Percentiles rank a stretch among this genome's conserved stretches.
Conservation (phyloP, 64 coral and sea anemone genomes). For the Catalaphyllia jardinei region DNA sequence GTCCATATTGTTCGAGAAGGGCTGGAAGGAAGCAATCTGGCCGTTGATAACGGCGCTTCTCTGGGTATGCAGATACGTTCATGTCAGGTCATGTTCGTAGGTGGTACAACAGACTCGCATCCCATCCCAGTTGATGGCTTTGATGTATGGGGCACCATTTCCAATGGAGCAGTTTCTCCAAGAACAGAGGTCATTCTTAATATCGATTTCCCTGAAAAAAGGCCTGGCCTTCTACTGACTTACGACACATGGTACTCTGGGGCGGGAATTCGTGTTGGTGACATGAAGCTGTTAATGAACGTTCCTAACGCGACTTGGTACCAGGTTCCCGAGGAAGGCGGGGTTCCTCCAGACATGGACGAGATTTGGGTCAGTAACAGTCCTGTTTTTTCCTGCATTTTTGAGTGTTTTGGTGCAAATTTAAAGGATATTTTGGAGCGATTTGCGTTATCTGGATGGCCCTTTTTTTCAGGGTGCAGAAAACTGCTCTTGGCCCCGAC, state of each 20-base stretch:
- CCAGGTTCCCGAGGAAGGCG: constrained; percentile 15
- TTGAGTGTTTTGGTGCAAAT: too few species aligned
- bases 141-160: constrained; percentile 48
- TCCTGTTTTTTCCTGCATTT: too few species aligned
- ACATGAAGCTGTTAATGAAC: constrained; percentile 45
- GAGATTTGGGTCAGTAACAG: constrained; percentile 4
- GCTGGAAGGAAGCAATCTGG: too few species aligned
- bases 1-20: too few species aligned
- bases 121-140: constrained; percentile 29
- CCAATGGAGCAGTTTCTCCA: constrained; percentile 24
- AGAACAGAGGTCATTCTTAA: constrained; percentile 50
- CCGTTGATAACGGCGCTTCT: too few species aligned
- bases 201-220: constrained; percentile 1
- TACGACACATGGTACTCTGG: constrained; percentile 16
- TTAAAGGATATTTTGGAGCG: too few species aligned
- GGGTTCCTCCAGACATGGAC: constrained; percentile 4
- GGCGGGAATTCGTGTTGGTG: constrained; percentile 22
- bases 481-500: too few species aligned
- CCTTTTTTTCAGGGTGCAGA: too few species aligned
- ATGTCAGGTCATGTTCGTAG: not conserved
- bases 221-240: not conserved
- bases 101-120: not conserved
- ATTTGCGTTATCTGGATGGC: too few species aligned
- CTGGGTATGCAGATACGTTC: too few species aligned
- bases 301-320: constrained; percentile 32